Evolutionary conservation across 2,888 invertebrate species (phyloP).

Genomic region (Melanchra persicariae): DNA sequence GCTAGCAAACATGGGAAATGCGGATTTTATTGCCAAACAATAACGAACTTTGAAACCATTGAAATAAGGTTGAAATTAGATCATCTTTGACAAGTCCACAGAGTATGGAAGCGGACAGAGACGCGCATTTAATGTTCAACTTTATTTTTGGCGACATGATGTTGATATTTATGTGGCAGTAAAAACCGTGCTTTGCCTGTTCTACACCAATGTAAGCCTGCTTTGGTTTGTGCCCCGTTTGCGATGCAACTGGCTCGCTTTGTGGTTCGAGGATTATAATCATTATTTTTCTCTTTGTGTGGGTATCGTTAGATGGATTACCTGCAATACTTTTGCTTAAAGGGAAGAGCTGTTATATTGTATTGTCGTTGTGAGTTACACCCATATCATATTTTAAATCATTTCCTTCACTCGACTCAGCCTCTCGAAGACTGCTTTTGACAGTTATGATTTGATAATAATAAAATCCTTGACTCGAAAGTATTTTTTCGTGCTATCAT

Average conservation of each 20-base stretch:
- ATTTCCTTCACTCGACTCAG: too few relatives aligned
- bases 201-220: background rate
- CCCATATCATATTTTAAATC: background rate
- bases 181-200: background rate
- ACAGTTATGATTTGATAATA: too few relatives aligned
- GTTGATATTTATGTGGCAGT: background rate
- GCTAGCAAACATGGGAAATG: background rate
- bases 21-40: background rate
- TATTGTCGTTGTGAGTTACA: background rate
- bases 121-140: background rate
- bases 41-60: rapidly evolving
- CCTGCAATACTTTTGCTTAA: background rate
- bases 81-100: background rate
- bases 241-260: background rate
- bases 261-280: background rate
- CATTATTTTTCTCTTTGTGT: background rate
- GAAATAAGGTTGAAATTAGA: background rate
- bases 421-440: too few relatives aligned
- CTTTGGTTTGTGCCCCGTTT: background rate
- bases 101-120: background rate
- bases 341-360: background rate
- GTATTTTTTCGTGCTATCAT: too few relatives aligned
- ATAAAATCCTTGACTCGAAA: too few relatives aligned
- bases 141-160: background rate
- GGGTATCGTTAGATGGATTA: background rate